Evolutionary conservation across 2,888 invertebrate species (phyloP).

Genomic region (Hoplodrina blanda): DNA sequence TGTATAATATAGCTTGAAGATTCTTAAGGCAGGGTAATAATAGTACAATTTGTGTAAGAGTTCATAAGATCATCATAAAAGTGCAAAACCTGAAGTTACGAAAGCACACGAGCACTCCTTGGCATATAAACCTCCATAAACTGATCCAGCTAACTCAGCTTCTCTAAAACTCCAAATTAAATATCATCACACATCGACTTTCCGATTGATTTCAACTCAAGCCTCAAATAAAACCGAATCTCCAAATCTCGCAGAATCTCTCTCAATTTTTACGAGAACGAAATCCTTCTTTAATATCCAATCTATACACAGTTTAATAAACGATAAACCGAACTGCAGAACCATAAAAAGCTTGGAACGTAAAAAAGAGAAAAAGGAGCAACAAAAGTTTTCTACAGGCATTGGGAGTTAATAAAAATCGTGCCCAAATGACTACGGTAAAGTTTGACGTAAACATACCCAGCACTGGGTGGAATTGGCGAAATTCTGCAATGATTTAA

Average conservation of each 20-base stretch:
- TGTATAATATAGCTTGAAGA: not conserved
- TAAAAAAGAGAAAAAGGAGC: conserved; percentile 78
- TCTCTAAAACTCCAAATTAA: conserved; percentile 46
- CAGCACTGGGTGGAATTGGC: conserved; percentile 72
- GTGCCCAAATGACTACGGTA: conserved; percentile 83
- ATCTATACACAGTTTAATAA: conserved; percentile 82
- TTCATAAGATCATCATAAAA: conserved; percentile 19
- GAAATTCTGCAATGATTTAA: conserved; percentile 54
- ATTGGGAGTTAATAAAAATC: conserved; percentile 86
- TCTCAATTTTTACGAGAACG: conserved; percentile 64
- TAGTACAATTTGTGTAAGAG: conserved; percentile 25
- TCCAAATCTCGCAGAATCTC: conserved; percentile 50
- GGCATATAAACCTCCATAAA: conserved; percentile 28
- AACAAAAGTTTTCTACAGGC: conserved; percentile 75
- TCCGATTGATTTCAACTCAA: conserved; percentile 59
- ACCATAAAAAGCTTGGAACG: conserved; percentile 76
- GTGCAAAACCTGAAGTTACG: conserved; percentile 24
- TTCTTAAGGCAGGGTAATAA: conserved; percentile 1
- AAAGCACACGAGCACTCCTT: conserved; percentile 2
- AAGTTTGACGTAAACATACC: conserved; percentile 85
- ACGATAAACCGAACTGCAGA: conserved; percentile 82
- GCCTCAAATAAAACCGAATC: conserved; percentile 58
- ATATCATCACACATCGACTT: conserved; percentile 58
- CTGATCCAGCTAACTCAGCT: conserved; percentile 16
- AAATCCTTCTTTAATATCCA: conserved; percentile 71